Conservation (phyloP, 1,140 invertebrate species). For the Elysia chlorotica region DNA sequence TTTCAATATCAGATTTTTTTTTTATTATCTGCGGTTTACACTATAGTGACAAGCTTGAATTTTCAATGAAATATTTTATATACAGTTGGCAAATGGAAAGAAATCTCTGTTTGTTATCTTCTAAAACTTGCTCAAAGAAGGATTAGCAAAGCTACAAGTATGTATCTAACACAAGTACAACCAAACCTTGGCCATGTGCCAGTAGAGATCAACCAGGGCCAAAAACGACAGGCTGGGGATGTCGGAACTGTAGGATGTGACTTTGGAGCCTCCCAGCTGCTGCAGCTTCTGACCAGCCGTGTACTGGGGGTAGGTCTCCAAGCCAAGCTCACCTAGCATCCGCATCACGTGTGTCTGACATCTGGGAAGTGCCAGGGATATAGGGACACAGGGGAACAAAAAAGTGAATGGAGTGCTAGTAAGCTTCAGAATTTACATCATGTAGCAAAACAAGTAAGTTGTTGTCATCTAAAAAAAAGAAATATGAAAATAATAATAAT, state of each 20-base stretch:
- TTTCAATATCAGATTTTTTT: too few species aligned
- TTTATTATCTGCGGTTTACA: too few species aligned
- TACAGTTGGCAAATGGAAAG: too few species aligned
- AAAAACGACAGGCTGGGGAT: conserved; percentile 58
- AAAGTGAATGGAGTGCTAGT: conserved; percentile 14
- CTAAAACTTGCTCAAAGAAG: too few species aligned
- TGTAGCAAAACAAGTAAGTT: neutral
- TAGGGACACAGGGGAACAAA: too few species aligned
- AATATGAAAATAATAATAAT: neutral
- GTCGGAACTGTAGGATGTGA: conserved; percentile 46
- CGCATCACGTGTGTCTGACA: conserved; percentile 54
- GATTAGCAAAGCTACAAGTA: too few species aligned
- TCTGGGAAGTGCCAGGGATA: too few species aligned
- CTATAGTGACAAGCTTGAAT: too few species aligned
- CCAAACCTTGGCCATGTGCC: conserved; percentile 44
- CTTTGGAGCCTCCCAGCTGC: conserved; percentile 46
- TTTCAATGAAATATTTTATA: too few species aligned
- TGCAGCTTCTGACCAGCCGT: conserved; percentile 56
- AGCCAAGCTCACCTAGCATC: conserved; percentile 50
- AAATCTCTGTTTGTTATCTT: too few species aligned
- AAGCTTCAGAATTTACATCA: neutral
- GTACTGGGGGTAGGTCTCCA: conserved; percentile 56
- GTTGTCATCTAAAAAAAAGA: neutral
- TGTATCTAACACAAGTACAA: too few species aligned
- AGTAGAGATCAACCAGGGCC: conserved; percentile 56